Conservation (phyloP, 1,140 invertebrate genomes). For the Grapholita molesta region DNA sequence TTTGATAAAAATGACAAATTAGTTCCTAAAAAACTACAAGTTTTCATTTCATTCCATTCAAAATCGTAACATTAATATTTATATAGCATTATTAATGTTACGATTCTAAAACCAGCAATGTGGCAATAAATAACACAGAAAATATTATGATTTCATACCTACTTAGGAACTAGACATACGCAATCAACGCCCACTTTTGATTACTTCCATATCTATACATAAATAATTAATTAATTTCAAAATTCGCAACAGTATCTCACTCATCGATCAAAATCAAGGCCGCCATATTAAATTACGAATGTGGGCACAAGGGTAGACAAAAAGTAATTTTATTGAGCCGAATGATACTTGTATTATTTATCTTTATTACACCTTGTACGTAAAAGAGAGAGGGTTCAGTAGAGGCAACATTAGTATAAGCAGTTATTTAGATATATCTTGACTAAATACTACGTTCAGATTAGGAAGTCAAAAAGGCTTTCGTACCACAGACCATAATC, state of each 20-base stretch:
- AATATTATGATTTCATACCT: neutral
- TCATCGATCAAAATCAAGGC: constrained; percentile 14
- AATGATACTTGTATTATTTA: neutral
- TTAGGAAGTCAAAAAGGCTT: no score
- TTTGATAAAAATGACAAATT: no score
- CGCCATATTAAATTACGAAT: constrained; percentile 15
- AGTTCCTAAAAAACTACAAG: no score
- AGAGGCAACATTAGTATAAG: neutral
- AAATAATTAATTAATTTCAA: constrained; percentile 10
- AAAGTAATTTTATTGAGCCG: neutral
- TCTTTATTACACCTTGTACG: neutral
- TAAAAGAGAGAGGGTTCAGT: neutral
- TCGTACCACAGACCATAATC: no score
- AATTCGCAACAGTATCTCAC: constrained; percentile 15
- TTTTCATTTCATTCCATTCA: no score
- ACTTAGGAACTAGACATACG: neutral
- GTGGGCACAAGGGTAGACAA: constrained; percentile 2
- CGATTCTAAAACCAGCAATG: neutral
- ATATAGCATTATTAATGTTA: no score
- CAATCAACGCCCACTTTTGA: constrained; percentile 13
- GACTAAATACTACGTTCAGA: no score
- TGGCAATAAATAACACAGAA: neutral
- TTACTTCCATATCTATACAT: constrained; percentile 5
- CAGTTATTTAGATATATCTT: neutral
- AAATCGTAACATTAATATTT: no score